These are phyloP conservation scores for Prietella phreatophila DNA, from an alignment of 2,113 vertebrate species.

Conservation along the genomic window DNA sequence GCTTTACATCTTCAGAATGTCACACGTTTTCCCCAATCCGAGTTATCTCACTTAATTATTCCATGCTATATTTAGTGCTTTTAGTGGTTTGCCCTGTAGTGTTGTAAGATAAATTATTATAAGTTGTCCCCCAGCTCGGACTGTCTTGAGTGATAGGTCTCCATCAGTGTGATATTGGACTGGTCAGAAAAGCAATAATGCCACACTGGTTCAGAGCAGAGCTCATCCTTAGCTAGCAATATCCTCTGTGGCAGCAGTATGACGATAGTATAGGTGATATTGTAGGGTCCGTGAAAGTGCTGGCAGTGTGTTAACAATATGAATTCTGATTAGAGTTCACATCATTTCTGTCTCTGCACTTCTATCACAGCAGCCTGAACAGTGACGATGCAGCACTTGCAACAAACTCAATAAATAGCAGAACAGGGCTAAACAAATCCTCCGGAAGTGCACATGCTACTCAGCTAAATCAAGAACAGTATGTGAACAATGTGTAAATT, in stretches of 20 bases:
- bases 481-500: conserved; percentile 29
- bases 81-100: not conserved
- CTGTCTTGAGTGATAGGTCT: conserved; percentile 32
- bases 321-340: conserved; percentile 59
- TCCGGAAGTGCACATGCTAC: conserved; percentile 24
- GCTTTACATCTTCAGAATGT: not conserved
- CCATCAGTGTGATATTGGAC: conserved; percentile 42
- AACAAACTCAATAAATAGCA: conserved; percentile 46
- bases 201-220: conserved; percentile 47
- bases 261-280: conserved; percentile 55
- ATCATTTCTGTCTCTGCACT: conserved; percentile 48
- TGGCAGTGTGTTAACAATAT: conserved; percentile 55
- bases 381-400: conserved; percentile 42
- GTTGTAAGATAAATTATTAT: conserved; percentile 13
- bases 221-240: conserved; percentile 47
- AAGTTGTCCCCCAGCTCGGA: conserved; percentile 33
- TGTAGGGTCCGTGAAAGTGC: conserved; percentile 50
- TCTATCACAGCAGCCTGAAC: conserved; percentile 49
- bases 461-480: conserved; percentile 46
- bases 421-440: conserved; percentile 47
- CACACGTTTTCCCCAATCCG: not conserved
- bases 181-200: conserved; percentile 55
- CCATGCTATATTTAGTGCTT: not conserved
- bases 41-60: not conserved
- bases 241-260: conserved; percentile 55